Evolutionary conservation across 2,113 vertebrate genomes (phyloP).

Genomic region (Dunckerocampus dactyliophorus): DNA sequence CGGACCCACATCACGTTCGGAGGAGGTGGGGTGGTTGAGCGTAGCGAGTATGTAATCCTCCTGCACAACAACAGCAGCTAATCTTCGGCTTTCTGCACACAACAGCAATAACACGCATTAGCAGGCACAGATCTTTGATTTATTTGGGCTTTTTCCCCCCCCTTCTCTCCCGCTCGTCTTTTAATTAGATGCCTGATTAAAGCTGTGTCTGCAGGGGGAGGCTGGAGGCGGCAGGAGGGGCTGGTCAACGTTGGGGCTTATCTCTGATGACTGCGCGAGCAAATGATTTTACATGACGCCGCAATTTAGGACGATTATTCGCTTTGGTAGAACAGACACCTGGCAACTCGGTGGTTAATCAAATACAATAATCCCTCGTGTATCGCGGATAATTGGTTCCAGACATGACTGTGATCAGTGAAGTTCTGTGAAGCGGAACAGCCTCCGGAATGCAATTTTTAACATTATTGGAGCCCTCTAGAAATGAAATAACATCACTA

Average conservation of each 20-base stretch:
- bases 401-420: no score
- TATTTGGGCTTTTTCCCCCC: constrained; percentile 26
- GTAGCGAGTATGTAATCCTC: constrained; percentile 25
- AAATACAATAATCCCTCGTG: no score
- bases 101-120: constrained; percentile 40
- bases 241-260: constrained; percentile 22
- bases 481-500: no score
- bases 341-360: neutral
- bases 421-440: no score
- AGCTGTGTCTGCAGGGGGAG: constrained; percentile 12
- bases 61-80: constrained; percentile 33
- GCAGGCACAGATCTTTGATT: constrained; percentile 39
- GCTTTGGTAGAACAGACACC: neutral
- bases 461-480: no score
- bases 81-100: constrained; percentile 36
- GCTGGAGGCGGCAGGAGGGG: constrained; percentile 7
- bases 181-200: constrained; percentile 61
- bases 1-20: no score
- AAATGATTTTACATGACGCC: constrained; percentile 43
- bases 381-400: no score
- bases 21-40: no score
- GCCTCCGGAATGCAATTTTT: no score
- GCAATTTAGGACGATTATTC: constrained; percentile 10
- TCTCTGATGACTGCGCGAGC: constrained; percentile 47
- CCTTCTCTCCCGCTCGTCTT: constrained; percentile 11